Conservation (phyloP, 2,888 invertebrate species). For the Heteromurus nitidus region DNA sequence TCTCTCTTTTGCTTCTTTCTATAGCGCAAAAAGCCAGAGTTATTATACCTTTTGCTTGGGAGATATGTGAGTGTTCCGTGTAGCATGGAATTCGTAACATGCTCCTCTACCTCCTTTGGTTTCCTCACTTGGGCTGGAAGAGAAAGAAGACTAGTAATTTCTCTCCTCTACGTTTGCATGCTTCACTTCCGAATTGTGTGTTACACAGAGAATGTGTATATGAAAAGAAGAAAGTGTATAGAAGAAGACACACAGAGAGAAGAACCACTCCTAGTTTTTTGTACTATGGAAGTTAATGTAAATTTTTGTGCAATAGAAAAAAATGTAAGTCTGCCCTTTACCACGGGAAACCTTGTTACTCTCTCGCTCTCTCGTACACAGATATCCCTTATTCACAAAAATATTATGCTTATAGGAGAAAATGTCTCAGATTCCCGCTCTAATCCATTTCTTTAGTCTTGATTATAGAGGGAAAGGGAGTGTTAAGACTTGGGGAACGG, state of each 20-base stretch:
- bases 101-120: too few relatives aligned
- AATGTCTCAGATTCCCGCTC: background rate
- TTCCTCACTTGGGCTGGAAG: too few relatives aligned
- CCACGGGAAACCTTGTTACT: background rate
- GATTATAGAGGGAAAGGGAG: conserved; percentile 9
- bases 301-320: conserved; percentile 13
- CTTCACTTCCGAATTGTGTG: conserved; percentile 20
- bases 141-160: conserved; percentile 23
- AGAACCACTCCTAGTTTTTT: conserved; percentile 8
- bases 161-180: background rate
- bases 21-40: too few relatives aligned
- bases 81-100: too few relatives aligned
- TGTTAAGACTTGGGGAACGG: background rate
- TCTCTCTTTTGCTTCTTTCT: too few relatives aligned
- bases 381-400: background rate
- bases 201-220: background rate
- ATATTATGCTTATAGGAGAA: background rate
- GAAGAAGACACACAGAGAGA: too few relatives aligned
- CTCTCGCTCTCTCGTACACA: background rate
- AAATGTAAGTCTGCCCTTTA: conserved; percentile 25
- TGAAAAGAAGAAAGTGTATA: conserved; percentile 11
- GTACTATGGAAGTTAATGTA: conserved; percentile 14
- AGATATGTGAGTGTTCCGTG: too few relatives aligned
- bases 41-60: too few relatives aligned
- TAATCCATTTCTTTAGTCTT: conserved; percentile 4